Evolutionary conservation across 2,797 vertebrate species (phyloP).

Genomic region (Iguana delicatissima): DNA sequence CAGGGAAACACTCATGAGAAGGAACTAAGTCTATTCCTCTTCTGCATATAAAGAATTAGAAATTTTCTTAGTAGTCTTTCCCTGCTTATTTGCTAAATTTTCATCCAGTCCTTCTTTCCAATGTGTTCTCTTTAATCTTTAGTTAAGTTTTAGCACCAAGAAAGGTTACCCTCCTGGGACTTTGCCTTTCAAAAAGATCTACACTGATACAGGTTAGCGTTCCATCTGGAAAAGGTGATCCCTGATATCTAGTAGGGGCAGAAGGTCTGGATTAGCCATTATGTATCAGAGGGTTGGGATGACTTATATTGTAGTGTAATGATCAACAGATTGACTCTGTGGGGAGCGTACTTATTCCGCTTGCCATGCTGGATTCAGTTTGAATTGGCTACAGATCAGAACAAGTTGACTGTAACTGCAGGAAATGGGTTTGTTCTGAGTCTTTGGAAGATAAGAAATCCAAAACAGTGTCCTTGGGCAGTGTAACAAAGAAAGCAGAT

Average conservation of each 20-base stretch:
- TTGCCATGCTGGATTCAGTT: not conserved
- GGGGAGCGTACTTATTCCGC: not conserved
- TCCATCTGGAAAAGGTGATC: not conserved
- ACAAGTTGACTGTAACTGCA: not conserved
- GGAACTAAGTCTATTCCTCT: not conserved
- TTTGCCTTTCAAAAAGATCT: not conserved
- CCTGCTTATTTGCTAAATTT: accelerated
- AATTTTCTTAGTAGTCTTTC: not conserved
- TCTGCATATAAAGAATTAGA: not conserved
- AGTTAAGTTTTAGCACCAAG: not conserved
- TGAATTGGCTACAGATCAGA: not conserved
- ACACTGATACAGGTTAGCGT: not conserved
- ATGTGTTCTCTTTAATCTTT: conserved; percentile 17
- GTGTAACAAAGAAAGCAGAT: not conserved
- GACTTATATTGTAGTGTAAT: not conserved
- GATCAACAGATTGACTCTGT: not conserved
- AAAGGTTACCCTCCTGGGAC: not conserved
- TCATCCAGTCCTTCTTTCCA: not conserved
- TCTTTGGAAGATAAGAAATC: not conserved
- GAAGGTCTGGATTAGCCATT: conserved; percentile 4
- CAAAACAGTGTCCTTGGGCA: not conserved
- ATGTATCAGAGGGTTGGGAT: no score
- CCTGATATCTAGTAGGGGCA: not conserved
- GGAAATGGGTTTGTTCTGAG: not conserved
- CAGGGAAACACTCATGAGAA: not conserved